Evolutionary conservation across 2,888 invertebrate species (phyloP), one percentile per base, ranked within the genome.

Genomic region (Deilephila elpenor): DNA sequence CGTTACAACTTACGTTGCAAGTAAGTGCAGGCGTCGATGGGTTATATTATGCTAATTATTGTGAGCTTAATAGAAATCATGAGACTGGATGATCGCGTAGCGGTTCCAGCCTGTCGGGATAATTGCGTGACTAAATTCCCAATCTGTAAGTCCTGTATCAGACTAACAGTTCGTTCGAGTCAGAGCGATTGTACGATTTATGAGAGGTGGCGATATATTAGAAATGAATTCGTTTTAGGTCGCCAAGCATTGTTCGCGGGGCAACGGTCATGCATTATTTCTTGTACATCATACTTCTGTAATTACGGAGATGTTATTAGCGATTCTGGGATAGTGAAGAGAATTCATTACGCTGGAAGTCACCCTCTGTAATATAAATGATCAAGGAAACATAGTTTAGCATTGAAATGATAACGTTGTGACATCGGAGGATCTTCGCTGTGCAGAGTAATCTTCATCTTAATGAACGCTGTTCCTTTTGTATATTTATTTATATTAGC

Each of bases 101-200:
- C 81, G 78, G 82, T 82, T 83, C 81, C 80, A 80, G 83, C 76
- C 79, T 80, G 84, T 80, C 77, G 79, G 83, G 82, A 88, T 89
- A 89, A 90, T 90, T 88, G 90, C 90, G 89, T 90, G 90, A 89
- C 91, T 89, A 89, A 90, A 88, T 84, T 79, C 82, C 80, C 79
- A 83, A 59, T 86, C 84, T 85, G 85, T 83, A 86, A 85, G 86
- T 83, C 84, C 87, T 84, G 84, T 87, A 85, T 85, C 85, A 82
- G 82, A 80, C 84, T 85, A 83, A 86, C 89, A 88, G 89, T 88
- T 87, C 87, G 87, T 88, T 88, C 86, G 83, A 83, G 85, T 88
- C 86, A 86, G 84, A 81, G 82, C 80, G 83, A 82, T 82, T 84
- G 85, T 84, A 83, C 90, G 87, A 90, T 89, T 90, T 91, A 90